Evolutionary conservation across 2,797 vertebrate genomes (phyloP), one percentile per base, ranked within the genome.

Genomic region (Macropodus opercularis): DNA sequence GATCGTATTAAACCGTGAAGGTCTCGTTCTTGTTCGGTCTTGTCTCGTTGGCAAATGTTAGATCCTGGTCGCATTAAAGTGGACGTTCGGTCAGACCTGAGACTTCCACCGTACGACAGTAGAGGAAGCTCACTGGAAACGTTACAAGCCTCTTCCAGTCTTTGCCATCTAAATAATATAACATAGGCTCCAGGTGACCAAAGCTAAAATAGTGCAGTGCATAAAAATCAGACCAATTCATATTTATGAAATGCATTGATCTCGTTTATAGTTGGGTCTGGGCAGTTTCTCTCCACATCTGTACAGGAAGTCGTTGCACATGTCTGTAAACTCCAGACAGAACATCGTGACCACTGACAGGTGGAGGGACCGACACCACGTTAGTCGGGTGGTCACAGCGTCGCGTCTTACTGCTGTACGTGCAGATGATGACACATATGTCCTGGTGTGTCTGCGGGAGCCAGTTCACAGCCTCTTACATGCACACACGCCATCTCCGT

Each of bases 101-200:
- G 23, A 43, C 13, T 58, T 39, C 51, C 8, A 15, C 1, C 15
- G 34, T 39, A 26, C 42, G 11, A 9, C 8, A 2, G 8, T 3
- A 29, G 9, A 42, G 7, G 24, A 14, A 13, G 36, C 19, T 62
- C 12, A 44, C 17, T 7, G 5, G 6, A 29, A 15, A 40, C 4
- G 55, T 54, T 31, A 18, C 3, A 58, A 57, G 24, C 34, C 29
- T 60, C 27, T 51, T 31, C 24, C 7, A 3, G 21, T 27, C 44
- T 52, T 46, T 39, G 32, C 14, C 21, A 12, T 46, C 12, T 46
- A 38, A 67, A 56, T 73, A 63, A 63, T 49, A 54, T 8, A 72
- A 17, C 19, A 46, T 22, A 8, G 24, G 15, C 35, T 41, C 62
- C 18, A 22, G 50, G 57, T 18, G 23, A 2, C 15, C 34, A 14